Percentiles rank a stretch among this genome's conserved stretches.
phyloP scores from a whole-genome alignment of 1,140 invertebrate genomes.

The Ectropis grisescens region DNA sequence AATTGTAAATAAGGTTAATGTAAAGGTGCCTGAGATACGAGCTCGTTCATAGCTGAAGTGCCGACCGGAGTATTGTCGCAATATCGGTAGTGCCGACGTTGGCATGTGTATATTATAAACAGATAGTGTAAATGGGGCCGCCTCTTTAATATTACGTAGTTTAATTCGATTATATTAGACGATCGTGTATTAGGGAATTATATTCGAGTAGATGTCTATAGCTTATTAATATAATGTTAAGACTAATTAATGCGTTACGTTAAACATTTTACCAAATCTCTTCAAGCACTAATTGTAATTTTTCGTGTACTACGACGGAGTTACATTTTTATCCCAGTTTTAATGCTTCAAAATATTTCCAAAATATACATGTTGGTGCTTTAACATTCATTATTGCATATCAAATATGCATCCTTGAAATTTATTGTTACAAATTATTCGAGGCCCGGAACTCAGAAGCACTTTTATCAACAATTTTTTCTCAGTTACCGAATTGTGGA shows the following conservation, averaged over 20 bases:
- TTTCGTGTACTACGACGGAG: no score
- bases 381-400: slow-evolving; percentile 22
- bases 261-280: slow-evolving; percentile 56
- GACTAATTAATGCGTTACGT: slow-evolving; percentile 31
- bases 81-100: no score
- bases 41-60: no score
- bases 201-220: slow-evolving; percentile 39
- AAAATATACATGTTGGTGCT: slow-evolving; percentile 23
- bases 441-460: no score
- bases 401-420: slow-evolving; percentile 27
- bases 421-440: slow-evolving; percentile 15
- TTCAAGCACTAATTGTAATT: no score
- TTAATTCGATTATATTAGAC: slow-evolving; percentile 32
- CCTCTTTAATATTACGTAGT: slow-evolving; percentile 52
- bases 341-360: slow-evolving; percentile 11
- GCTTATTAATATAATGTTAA: slow-evolving; percentile 32
- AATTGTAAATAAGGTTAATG: no score
- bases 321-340: no score
- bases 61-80: no score
- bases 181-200: slow-evolving; percentile 36
- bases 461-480: no score
- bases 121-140: slow-evolving; percentile 54
- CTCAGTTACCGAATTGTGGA: no score
- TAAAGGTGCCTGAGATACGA: no score
- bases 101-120: no score